These are phyloP conservation scores for Lapara coniferarum DNA, from an alignment of 2,888 invertebrate genomes.

Conservation along the genomic window DNA sequence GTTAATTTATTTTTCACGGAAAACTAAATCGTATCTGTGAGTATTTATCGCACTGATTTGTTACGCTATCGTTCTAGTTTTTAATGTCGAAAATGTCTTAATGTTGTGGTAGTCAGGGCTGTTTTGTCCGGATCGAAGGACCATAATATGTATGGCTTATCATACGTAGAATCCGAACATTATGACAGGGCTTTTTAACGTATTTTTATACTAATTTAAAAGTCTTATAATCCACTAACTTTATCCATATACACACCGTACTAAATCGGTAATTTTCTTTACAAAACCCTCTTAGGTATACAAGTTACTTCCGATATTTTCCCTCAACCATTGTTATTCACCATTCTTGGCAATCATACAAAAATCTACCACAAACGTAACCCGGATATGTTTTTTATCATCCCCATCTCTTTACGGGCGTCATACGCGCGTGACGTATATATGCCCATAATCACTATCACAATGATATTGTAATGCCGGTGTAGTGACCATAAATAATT, in stretches of 20 bases:
- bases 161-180: not conserved
- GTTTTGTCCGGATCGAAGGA: too few species aligned
- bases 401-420: constrained; percentile 9
- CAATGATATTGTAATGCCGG: constrained; percentile 27
- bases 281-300: too few species aligned
- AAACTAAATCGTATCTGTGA: not conserved
- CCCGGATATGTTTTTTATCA: constrained; percentile 6
- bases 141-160: not conserved
- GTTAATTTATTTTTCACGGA: not conserved
- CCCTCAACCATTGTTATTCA: not conserved
- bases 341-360: not conserved
- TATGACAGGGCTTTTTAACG: too few species aligned
- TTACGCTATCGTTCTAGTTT: not conserved
- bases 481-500: constrained; percentile 36
- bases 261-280: too few species aligned
- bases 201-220: too few species aligned
- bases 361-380: not conserved
- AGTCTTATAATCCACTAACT: too few species aligned
- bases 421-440: constrained; percentile 7
- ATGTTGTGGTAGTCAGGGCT: not conserved
- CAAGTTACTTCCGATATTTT: not conserved
- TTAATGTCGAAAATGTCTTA: not conserved
- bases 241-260: too few species aligned
- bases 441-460: constrained; percentile 24
- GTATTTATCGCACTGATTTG: not conserved